A percentile compares a stretch with the other conserved stretches of the same genome.
Evolutionary conservation across 2,888 invertebrate genomes (phyloP).

Genomic region (Coenonympha glycerion): DNA sequence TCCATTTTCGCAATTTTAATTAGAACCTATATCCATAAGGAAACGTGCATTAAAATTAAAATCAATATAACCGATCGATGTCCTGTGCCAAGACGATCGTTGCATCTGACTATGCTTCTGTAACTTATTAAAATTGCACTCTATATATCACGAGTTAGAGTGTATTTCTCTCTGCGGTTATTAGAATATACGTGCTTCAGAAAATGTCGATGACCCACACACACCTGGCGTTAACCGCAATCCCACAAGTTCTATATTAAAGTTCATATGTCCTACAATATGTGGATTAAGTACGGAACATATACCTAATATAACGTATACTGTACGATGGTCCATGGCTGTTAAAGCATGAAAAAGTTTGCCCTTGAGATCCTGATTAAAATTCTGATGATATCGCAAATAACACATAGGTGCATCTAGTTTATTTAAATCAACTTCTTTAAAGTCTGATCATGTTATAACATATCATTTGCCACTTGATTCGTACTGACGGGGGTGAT

Average conservation of each 20-base stretch:
- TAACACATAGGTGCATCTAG: too few species aligned
- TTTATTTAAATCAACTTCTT: too few species aligned
- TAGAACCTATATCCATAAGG: conserved; percentile 11
- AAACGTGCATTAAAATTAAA: conserved; percentile 23
- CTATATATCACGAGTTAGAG: background rate
- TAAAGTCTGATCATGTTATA: too few species aligned
- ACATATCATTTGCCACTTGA: too few species aligned
- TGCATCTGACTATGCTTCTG: background rate
- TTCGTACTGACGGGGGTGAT: too few species aligned
- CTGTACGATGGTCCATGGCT: too few species aligned
- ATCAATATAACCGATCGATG: conserved; percentile 25
- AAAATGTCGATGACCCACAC: conserved; percentile 39
- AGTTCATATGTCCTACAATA: conserved; percentile 18
- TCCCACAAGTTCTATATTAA: conserved; percentile 32
- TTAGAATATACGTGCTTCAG: conserved; percentile 30
- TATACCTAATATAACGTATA: too few species aligned
- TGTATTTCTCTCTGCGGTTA: conserved; percentile 13
- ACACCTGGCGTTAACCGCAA: conserved; percentile 39
- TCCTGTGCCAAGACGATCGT: conserved; percentile 16
- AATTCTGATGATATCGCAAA: too few species aligned
- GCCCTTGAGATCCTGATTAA: too few species aligned
- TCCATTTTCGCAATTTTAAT: conserved; percentile 3
- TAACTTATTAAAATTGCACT: conserved; percentile 11
- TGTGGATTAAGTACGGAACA: conserved; percentile 19
- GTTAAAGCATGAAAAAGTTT: too few species aligned